Evolutionary conservation across 2,113 vertebrate species (phyloP), one percentile per base, ranked within the genome.

Genomic region (Miniopterus natalensis): DNA sequence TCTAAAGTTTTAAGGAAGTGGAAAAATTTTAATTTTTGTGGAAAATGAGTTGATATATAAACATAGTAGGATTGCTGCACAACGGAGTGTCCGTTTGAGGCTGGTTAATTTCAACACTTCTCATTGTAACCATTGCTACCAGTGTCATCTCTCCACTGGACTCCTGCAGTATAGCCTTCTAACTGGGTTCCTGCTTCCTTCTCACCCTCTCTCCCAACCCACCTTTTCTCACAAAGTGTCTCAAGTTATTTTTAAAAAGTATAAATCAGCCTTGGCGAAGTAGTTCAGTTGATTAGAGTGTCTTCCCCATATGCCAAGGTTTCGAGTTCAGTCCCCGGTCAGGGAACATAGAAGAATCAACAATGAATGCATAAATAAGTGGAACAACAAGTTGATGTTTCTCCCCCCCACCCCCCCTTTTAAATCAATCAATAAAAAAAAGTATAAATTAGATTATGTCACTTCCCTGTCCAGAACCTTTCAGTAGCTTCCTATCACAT

Each of bases 1-100:
- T 92, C 42, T 75, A 55, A 92, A 45, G 36, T 63, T 59, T 78
- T 87, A 81, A 75, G 51, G 55, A 90, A 70, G 75, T 63, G 45
- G 53, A 63, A 53, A 51, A 4, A 25, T 74, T 73, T 66, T 66
- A 66, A 78, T 65, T 49, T 59, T 87, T 85, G n/a, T 17, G 36
- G 23, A 70, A 57, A 63, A 63, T 25, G 49, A 80, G 42, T 61
- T 61, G 63, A 84, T 80, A 77, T 15, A 42, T 47, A 73, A 71
- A 40, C 51, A 61, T 11, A 57, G 71, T 36, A 29, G 78, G 47
- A 92, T 55, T 59, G 20, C 47, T n/a, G 27, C 63, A 9, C 61
- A 71, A 4, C 1, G 6, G 29, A 12, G 12, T 21, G 49, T 55
- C 63, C 53, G 3, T 15, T 49, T 23, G 51, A 86, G 53, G 29